Percentiles rank a stretch among this genome's conserved stretches.
phyloP scores from a whole-genome alignment of 2,797 vertebrate species.

The Lepidocolaptes lacrymiger region DNA sequence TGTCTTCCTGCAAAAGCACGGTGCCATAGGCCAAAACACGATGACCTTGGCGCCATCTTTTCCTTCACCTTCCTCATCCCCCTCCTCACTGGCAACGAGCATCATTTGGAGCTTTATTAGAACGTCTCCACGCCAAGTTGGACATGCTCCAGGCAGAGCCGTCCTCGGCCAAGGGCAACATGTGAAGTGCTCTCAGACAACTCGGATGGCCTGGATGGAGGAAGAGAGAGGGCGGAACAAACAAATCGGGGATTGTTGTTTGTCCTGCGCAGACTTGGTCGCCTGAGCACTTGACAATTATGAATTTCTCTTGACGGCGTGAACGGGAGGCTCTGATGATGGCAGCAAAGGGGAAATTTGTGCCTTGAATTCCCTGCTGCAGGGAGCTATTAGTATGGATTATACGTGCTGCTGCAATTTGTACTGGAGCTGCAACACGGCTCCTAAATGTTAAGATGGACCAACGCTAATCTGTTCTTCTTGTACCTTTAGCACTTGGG shows the following conservation, averaged over 20 bases:
- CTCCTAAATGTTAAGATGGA: not conserved
- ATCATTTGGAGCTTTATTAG: slow-evolving; percentile 71
- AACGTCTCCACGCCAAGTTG: slow-evolving; percentile 69
- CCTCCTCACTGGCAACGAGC: slow-evolving; percentile 68
- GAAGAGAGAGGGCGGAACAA: slow-evolving; percentile 22
- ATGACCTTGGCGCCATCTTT: slow-evolving; percentile 64
- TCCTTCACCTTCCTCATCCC: slow-evolving; percentile 63
- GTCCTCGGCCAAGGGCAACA: slow-evolving; percentile 75
- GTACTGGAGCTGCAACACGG: not conserved
- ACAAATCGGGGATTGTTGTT: slow-evolving; percentile 26
- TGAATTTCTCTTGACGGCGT: not conserved
- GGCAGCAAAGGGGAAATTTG: not conserved
- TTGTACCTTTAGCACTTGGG: slow-evolving; percentile 13
- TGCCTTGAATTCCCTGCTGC: slow-evolving; percentile 3
- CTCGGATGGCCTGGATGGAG: slow-evolving; percentile 49
- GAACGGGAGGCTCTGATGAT: slow-evolving; percentile 8
- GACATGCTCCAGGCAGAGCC: slow-evolving; percentile 70
- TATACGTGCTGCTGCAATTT: not conserved
- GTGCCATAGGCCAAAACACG: not conserved
- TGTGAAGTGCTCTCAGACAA: slow-evolving; percentile 68
- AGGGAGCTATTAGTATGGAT: not conserved
- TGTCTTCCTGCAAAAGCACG: not conserved
- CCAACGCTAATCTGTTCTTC: not conserved
- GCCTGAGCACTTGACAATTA: not conserved
- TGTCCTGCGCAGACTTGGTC: not conserved